Base-by-base conservation (phyloP, 2,888 invertebrate genomes). In the Idaea dimidiata region DNA sequence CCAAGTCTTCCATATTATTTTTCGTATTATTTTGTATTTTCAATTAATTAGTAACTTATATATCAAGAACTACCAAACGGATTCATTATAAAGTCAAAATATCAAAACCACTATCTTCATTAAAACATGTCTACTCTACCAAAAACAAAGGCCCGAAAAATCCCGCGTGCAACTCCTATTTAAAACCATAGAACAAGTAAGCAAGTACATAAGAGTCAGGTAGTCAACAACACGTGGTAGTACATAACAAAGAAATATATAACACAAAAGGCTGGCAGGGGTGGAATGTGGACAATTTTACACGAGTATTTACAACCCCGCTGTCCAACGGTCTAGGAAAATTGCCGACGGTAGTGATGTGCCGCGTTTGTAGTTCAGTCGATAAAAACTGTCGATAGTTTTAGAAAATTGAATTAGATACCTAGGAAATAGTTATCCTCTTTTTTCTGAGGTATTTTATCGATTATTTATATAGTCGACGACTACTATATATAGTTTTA, bases 241-340 rank as follows among this genome's bases (percentile, higher is more conserved):
- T 89, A 88, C 83, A 89, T 89, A 90, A 91, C 91, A 91, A 91
- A 91, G 90, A 91, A 89, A 88, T 91, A 89, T 86, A 88, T 88
- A 89, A 86, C 82, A 86, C 90, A 91, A 91, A 90, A 86, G 85
- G 81, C 82, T 82, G 80, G 81, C 80, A 75, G 82, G 84, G 86
- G 82, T 88, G 88, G 89, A 90, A 87, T 89, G 91, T 92, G 91
- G 92, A 91, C 91, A 91, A 91, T 91, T 92, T 91, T 92, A 91
- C 91, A 92, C 88, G 89, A 91, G 89, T 92, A 92, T 92, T 92
- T 92, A 92, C 92, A 91, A 89, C 89, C 86, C 83, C 81, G 86
- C 91, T 92, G 91, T 92, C 91, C 92, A 89, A 89, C 91, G 92
- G 91, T 90, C 91, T 91, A 82, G 86, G 87, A 82, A 85, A 86